Evolutionary conservation across 2,113 vertebrate genomes (phyloP).

Genomic region (Otolemur garnettii): DNA sequence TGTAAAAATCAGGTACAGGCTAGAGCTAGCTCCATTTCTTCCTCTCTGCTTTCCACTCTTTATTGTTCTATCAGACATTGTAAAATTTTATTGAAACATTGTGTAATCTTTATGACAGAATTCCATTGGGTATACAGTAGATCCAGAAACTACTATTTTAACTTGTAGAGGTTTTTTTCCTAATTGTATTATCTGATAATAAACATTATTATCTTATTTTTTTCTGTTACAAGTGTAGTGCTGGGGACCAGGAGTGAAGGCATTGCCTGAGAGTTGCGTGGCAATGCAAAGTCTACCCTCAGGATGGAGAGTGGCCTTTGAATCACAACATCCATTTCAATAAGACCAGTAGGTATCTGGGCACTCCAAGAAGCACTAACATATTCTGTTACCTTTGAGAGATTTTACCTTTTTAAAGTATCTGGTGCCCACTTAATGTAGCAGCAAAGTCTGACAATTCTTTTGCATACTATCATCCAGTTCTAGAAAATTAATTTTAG

Average conservation of each 20-base stretch:
- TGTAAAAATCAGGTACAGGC: neutral
- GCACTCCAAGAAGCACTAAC: neutral
- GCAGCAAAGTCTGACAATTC: neutral
- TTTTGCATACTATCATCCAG: neutral
- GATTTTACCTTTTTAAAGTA: neutral
- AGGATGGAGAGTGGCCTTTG: neutral
- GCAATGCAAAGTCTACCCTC: neutral
- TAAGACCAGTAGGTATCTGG: neutral
- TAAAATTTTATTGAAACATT: neutral
- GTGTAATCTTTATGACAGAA: neutral
- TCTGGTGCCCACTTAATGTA: too few species aligned
- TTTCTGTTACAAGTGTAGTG: neutral
- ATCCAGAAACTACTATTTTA: neutral
- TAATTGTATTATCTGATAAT: neutral
- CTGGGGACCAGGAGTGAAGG: neutral
- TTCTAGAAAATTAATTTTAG: neutral
- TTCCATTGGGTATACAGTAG: neutral
- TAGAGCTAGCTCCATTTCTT: neutral
- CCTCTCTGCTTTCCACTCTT: neutral
- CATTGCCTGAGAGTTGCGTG: neutral
- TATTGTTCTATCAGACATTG: neutral
- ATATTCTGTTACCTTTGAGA: neutral
- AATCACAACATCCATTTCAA: neutral
- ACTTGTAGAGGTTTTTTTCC: neutral
- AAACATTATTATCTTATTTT: neutral